These are phyloP conservation scores for Zophobas morio DNA, from an alignment of 1,140 invertebrate species.

Conservation along the genomic window DNA sequence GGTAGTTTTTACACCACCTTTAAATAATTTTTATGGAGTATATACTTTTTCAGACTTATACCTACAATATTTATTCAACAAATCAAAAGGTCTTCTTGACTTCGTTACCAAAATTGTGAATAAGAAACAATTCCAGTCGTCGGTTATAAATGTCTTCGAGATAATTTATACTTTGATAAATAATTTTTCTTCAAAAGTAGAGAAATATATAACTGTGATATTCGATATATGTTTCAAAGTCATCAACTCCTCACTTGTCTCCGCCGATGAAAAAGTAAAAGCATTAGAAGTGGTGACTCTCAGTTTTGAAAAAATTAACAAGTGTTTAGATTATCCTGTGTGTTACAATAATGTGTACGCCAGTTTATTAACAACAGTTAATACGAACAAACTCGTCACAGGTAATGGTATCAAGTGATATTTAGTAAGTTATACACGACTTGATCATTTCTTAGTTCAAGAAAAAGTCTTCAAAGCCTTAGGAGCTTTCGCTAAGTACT, in stretches of 20 bases:
- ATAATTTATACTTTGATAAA: slow-evolving; percentile 59
- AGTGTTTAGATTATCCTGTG: slow-evolving; percentile 47
- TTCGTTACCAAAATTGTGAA: slow-evolving; percentile 52
- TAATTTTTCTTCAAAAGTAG: slow-evolving; percentile 56
- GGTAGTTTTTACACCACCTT: slow-evolving; percentile 49
- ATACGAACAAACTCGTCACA: slow-evolving; percentile 46
- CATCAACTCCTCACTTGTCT: slow-evolving; percentile 16
- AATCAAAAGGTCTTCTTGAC: slow-evolving; percentile 51
- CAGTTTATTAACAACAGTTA: slow-evolving; percentile 36
- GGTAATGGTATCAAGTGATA: slow-evolving; percentile 52
- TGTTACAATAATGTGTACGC: slow-evolving; percentile 49
- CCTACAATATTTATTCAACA: slow-evolving; percentile 57
- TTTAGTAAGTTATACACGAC: slow-evolving; percentile 10
- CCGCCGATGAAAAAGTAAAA: slow-evolving; percentile 56
- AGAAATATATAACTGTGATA: slow-evolving; percentile 52
- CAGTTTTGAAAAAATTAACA: slow-evolving; percentile 55
- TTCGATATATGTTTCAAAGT: slow-evolving; percentile 42
- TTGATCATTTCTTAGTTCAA: slow-evolving; percentile 59
- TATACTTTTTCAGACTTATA: slow-evolving; percentile 57
- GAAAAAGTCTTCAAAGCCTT: slow-evolving; percentile 54
- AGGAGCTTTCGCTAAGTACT: slow-evolving; percentile 56
- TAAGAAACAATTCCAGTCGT: slow-evolving; percentile 53
- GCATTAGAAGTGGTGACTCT: slow-evolving; percentile 53
- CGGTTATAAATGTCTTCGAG: slow-evolving; percentile 52
- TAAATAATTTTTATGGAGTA: too few species aligned